Evolutionary conservation across 2,113 vertebrate species (phyloP).

Genomic region (Morone saxatilis): DNA sequence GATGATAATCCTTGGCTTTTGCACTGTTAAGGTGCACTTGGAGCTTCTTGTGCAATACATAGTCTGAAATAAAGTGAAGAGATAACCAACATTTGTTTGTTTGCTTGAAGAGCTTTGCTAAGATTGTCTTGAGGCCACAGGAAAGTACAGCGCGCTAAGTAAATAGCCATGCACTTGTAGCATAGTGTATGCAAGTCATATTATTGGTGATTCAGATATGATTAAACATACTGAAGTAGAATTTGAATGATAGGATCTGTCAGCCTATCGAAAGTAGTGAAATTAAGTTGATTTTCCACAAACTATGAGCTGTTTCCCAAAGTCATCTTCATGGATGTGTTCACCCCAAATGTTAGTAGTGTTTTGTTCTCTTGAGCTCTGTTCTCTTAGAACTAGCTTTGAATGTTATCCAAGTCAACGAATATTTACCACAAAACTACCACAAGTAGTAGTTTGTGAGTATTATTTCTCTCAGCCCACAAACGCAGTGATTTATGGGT

Average conservation of each 20-base stretch:
- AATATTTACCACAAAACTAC: neutral
- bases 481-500: neutral
- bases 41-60: slow-evolving; percentile 10
- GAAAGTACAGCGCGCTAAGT: slow-evolving; percentile 33
- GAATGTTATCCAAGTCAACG: neutral
- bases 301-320: slow-evolving; percentile 37
- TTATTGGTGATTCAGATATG: neutral
- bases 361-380: neutral
- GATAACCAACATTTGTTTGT: slow-evolving; percentile 7
- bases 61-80: neutral
- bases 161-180: slow-evolving; percentile 59
- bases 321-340: slow-evolving; percentile 19
- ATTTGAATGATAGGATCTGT: neutral
- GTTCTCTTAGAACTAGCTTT: neutral
- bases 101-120: slow-evolving; percentile 14
- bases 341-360: neutral
- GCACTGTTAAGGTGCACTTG: slow-evolving; percentile 10
- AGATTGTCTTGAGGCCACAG: slow-evolving; percentile 37
- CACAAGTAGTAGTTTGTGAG: neutral
- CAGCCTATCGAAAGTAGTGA: neutral
- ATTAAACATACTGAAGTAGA: neutral
- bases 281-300: slow-evolving; percentile 4
- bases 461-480: neutral
- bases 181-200: slow-evolving; percentile 3
- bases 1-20: slow-evolving; percentile 53